phyloP scores from a whole-genome alignment of 2,113 vertebrate genomes.

The Trematomus loennbergii region DNA sequence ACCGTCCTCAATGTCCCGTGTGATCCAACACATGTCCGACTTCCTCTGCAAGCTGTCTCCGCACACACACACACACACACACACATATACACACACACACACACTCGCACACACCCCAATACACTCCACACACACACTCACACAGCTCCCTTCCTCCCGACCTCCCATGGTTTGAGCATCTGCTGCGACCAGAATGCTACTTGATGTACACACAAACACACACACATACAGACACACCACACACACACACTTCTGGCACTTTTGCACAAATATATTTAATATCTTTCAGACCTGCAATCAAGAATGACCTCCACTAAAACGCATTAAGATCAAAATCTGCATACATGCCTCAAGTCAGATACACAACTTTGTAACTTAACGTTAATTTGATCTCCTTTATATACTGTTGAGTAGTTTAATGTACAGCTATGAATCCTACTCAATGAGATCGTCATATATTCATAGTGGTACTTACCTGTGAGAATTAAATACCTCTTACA shows the following conservation, averaged over 20 bases:
- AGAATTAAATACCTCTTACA: too few relatives aligned
- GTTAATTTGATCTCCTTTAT: too few relatives aligned
- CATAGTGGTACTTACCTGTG: too few relatives aligned
- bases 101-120: slow-evolving; percentile 11
- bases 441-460: too few relatives aligned
- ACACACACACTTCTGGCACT: slow-evolving; percentile 13
- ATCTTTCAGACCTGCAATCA: slow-evolving; percentile 9
- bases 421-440: too few relatives aligned
- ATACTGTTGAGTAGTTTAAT: too few relatives aligned
- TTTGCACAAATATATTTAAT: slow-evolving; percentile 23
- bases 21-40: slow-evolving; percentile 64
- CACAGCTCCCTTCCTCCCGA: slow-evolving; percentile 34
- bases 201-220: slow-evolving; percentile 43
- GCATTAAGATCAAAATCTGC: not conserved
- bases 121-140: slow-evolving; percentile 14
- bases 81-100: slow-evolving; percentile 15
- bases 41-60: slow-evolving; percentile 66
- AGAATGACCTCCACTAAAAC: slow-evolving; percentile 33
- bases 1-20: slow-evolving; percentile 51
- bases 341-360: not conserved
- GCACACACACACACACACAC: slow-evolving; percentile 20
- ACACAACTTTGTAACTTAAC: not conserved
- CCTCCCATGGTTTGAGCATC: slow-evolving; percentile 70
- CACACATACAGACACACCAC: slow-evolving; percentile 10
- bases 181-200: slow-evolving; percentile 78